Percentiles rank a stretch among this genome's conserved stretches.
These are phyloP conservation scores for Pinna nobilis DNA, from an alignment of 1,140 invertebrate genomes.

Conservation along the genomic window DNA sequence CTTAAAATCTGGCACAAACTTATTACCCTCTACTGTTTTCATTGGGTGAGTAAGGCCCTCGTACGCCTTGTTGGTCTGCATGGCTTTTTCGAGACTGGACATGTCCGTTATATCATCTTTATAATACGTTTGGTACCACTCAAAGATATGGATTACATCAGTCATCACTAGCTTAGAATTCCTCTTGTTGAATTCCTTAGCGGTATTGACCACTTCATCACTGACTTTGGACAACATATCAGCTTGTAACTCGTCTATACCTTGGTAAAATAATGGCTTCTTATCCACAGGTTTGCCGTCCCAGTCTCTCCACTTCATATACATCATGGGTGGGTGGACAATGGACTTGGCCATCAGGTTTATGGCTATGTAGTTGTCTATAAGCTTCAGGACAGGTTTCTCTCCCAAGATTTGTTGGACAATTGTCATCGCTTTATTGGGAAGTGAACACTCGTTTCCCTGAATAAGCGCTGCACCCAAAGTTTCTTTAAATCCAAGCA, in stretches of 20 bases:
- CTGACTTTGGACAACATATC: constrained; percentile 49
- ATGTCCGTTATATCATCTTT: constrained; percentile 49
- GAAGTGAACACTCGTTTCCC: constrained; percentile 39
- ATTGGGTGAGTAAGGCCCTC: constrained; percentile 60
- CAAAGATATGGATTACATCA: constrained; percentile 52
- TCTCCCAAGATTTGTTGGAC: constrained; percentile 52
- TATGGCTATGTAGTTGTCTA: constrained; percentile 51
- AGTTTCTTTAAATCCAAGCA: constrained; percentile 53
- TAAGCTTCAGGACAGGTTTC: constrained; percentile 37
- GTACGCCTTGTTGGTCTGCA: constrained; percentile 59
- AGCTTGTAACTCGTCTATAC: constrained; percentile 50
- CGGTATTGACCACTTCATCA: constrained; percentile 49
- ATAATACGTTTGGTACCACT: constrained; percentile 56
- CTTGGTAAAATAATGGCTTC: constrained; percentile 60
- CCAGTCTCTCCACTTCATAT: constrained; percentile 52
- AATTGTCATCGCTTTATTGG: constrained; percentile 23
- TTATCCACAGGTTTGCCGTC: constrained; percentile 46
- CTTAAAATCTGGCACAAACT: constrained; percentile 57
- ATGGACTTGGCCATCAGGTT: constrained; percentile 54
- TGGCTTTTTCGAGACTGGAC: constrained; percentile 38
- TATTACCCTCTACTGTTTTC: constrained; percentile 38
- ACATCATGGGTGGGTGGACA: constrained; percentile 58
- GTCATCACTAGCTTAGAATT: constrained; percentile 45
- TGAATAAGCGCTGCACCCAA: constrained; percentile 44
- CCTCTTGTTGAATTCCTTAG: constrained; percentile 41